A percentile compares a stretch with the other conserved stretches of the same genome.
phyloP scores from a whole-genome alignment of 2,113 vertebrate species.

The Platysternon megacephalum region DNA sequence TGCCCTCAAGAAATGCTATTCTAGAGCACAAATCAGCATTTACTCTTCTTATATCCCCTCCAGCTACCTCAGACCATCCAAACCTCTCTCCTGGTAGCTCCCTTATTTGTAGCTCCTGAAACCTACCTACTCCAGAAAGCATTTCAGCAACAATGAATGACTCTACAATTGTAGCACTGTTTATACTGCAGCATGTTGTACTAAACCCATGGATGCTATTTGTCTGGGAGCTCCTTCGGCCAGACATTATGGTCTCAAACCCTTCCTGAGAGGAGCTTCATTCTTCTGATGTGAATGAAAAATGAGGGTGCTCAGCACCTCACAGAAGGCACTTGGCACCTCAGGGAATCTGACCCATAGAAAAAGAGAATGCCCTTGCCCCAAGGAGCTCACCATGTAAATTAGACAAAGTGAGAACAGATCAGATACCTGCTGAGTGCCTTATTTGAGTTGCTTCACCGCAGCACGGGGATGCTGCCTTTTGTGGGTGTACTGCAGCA shows the following conservation, averaged over 20 bases:
- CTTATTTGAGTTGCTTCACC: constrained; percentile 3
- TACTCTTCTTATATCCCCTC: neutral
- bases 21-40: neutral
- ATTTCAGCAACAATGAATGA: neutral
- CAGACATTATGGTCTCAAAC: neutral
- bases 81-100: constrained; percentile 11
- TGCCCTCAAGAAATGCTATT: neutral
- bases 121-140: neutral
- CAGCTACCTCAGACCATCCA: neutral
- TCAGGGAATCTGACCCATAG: neutral
- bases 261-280: neutral
- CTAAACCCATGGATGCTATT: neutral
- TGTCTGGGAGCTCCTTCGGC: neutral
- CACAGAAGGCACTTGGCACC: neutral
- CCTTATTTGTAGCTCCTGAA: neutral
- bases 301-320: neutral
- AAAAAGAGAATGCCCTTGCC: constrained; percentile 4
- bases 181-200: neutral
- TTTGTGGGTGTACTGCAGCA: neutral
- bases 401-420: neutral
- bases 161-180: neutral
- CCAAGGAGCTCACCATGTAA: neutral
- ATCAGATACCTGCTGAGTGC: neutral
- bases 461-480: neutral
- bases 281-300: neutral